Percentiles rank a stretch among this genome's conserved stretches.
phyloP scores from a whole-genome alignment of 2,113 vertebrate species.

The Poecile atricapillus region DNA sequence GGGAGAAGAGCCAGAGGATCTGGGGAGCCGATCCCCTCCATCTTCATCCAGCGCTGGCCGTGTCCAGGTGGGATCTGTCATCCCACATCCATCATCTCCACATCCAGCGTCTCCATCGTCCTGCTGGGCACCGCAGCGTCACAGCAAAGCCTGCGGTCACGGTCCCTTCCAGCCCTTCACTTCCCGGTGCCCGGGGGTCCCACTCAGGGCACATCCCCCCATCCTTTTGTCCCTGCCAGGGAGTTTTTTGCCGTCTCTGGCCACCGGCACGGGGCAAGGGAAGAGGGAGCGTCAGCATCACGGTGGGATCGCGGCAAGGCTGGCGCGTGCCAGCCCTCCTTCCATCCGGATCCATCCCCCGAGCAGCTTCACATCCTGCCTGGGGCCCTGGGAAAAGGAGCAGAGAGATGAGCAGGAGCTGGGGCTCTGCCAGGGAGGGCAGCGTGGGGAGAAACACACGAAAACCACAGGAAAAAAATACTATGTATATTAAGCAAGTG shows the following conservation, averaged over 20 bases:
- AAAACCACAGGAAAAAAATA: conserved; percentile 33
- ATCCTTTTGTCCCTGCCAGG: not conserved
- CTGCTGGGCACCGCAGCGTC: not conserved
- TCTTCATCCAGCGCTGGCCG: not conserved
- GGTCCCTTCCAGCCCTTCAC: not conserved
- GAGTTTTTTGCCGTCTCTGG: not conserved
- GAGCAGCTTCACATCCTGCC: conserved; percentile 31
- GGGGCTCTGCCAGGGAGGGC: not conserved
- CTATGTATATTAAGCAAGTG: not conserved
- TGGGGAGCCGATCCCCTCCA: not conserved
- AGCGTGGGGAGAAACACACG: not conserved
- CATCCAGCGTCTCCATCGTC: not conserved
- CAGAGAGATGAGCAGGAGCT: not conserved
- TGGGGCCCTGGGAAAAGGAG: not conserved
- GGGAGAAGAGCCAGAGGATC: not conserved
- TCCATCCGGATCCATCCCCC: not conserved
- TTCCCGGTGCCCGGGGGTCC: not conserved
- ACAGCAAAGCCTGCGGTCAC: not conserved
- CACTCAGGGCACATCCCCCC: not conserved
- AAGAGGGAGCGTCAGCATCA: conserved; percentile 2
- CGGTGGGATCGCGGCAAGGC: not conserved
- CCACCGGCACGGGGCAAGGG: not conserved
- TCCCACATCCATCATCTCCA: not conserved
- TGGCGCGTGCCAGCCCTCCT: not conserved
- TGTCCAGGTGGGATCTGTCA: accelerated